Conservation (phyloP, 30 jellyfish, hydroid and myxozoan species). For the Chironex yamaguchii region DNA sequence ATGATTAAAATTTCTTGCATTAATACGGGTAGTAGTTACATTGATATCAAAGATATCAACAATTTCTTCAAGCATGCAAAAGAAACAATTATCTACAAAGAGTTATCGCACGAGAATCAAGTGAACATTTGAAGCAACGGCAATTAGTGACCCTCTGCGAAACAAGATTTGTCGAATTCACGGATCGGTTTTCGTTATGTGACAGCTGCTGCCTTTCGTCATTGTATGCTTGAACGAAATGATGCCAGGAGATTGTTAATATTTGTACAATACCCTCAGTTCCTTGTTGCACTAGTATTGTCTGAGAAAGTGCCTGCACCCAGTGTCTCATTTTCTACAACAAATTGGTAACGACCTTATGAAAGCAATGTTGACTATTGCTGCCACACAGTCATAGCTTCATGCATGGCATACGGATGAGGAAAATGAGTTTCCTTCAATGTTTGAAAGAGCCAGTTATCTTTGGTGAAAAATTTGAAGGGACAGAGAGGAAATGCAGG, state of each 20-base stretch:
- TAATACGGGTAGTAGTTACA: too few relatives aligned
- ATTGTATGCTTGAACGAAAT: neutral
- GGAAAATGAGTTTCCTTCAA: neutral
- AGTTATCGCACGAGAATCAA: constrained; percentile 3
- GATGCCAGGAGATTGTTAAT: constrained; percentile 4
- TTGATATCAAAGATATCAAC: constrained; percentile 12
- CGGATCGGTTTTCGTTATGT: neutral
- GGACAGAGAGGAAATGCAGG: neutral
- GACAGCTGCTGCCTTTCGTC: constrained; percentile 2
- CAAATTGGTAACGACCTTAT: constrained; percentile 2
- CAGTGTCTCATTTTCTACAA: neutral
- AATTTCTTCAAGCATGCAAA: constrained; percentile 12
- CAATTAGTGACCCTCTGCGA: neutral
- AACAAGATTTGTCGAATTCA: too few relatives aligned
- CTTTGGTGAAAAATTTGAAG: neutral
- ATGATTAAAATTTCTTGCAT: too few relatives aligned
- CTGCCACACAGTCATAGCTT: neutral
- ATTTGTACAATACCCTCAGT: neutral
- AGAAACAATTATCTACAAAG: neutral
- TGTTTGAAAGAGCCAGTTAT: constrained; percentile 1
- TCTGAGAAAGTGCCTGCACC: neutral
- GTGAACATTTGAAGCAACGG: neutral
- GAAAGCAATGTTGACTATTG: neutral
- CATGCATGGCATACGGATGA: neutral
- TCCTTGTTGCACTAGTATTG: neutral